phyloP scores from a whole-genome alignment of 2,888 invertebrate genomes.

The Sesia bembeciformis region DNA sequence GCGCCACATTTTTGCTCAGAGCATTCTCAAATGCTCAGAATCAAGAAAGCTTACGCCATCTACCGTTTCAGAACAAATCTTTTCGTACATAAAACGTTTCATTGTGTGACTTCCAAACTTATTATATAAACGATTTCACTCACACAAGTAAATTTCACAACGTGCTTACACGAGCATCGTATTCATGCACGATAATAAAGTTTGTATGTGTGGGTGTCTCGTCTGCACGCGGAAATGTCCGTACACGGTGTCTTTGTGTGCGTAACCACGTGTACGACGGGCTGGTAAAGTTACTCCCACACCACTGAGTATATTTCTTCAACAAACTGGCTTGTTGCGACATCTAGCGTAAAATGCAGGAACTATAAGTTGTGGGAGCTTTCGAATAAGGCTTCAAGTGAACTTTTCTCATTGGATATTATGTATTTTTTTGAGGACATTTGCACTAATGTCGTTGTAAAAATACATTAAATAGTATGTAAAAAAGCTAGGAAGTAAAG shows the following conservation, averaged over 20 bases:
- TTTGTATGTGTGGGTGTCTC: slow-evolving; percentile 21
- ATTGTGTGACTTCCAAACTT: slow-evolving; percentile 20
- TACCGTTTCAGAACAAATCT: slow-evolving; percentile 20
- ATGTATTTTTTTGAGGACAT: not conserved
- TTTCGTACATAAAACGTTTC: slow-evolving; percentile 14
- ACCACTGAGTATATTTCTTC: slow-evolving; percentile 30
- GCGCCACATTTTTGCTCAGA: too few relatives aligned
- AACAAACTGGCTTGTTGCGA: slow-evolving; percentile 42
- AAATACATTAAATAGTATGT: too few relatives aligned
- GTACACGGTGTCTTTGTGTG: slow-evolving; percentile 17
- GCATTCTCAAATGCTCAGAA: not conserved
- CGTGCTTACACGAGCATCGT: slow-evolving; percentile 15
- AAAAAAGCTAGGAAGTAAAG: too few relatives aligned
- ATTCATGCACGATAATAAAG: slow-evolving; percentile 6
- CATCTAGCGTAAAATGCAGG: slow-evolving; percentile 39
- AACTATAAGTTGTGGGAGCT: slow-evolving; percentile 27
- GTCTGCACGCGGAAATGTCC: slow-evolving; percentile 18
- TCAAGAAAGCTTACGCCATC: slow-evolving; percentile 35
- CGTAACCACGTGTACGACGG: slow-evolving; percentile 11
- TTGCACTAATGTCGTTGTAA: too few relatives aligned
- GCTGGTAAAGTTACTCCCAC: slow-evolving; percentile 28
- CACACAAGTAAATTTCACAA: slow-evolving; percentile 5
- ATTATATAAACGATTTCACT: slow-evolving; percentile 8
- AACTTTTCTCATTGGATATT: slow-evolving; percentile 7
- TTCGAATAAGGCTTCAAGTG: slow-evolving; percentile 33